phyloP scores from a whole-genome alignment of 2,888 invertebrate species.

The Dusona sp. region DNA sequence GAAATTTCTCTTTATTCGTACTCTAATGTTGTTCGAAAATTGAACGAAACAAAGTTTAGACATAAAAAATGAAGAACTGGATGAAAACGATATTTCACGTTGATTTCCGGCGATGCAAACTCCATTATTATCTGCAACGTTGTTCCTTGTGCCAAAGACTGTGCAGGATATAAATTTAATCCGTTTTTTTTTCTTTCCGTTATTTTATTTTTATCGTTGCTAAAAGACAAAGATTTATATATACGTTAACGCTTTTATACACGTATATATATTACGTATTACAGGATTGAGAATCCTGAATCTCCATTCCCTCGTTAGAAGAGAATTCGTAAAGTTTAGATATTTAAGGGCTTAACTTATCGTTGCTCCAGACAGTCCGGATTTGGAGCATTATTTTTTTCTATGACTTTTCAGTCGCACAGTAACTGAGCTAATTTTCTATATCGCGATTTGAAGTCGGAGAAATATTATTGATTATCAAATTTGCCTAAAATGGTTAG shows the following conservation, averaged over 20 bases:
- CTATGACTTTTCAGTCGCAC: not conserved
- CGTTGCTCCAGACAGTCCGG: not conserved
- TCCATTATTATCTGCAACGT: not conserved
- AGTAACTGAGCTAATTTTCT: not conserved
- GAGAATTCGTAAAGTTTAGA: not conserved
- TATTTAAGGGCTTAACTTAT: not conserved
- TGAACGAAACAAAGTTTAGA: not conserved
- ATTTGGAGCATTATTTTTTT: not conserved
- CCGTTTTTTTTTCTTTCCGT: not conserved
- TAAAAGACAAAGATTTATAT: not conserved
- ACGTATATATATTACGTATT: not conserved
- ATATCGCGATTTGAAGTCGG: not conserved
- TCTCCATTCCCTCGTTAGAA: not conserved
- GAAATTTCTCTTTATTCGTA: not conserved
- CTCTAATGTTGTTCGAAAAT: not conserved
- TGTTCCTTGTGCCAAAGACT: constrained; percentile 31
- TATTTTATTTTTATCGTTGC: not conserved
- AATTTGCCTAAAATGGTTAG: not conserved
- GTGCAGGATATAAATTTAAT: not conserved
- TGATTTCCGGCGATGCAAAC: not conserved
- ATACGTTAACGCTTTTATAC: not conserved
- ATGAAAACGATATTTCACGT: not conserved
- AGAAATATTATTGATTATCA: not conserved
- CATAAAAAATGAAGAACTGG: not conserved
- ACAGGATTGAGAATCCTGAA: not conserved